Evolutionary conservation across 2,888 invertebrate genomes (phyloP), one percentile per base, ranked within the genome.

Genomic region (Petrolisthes cinctipes): DNA sequence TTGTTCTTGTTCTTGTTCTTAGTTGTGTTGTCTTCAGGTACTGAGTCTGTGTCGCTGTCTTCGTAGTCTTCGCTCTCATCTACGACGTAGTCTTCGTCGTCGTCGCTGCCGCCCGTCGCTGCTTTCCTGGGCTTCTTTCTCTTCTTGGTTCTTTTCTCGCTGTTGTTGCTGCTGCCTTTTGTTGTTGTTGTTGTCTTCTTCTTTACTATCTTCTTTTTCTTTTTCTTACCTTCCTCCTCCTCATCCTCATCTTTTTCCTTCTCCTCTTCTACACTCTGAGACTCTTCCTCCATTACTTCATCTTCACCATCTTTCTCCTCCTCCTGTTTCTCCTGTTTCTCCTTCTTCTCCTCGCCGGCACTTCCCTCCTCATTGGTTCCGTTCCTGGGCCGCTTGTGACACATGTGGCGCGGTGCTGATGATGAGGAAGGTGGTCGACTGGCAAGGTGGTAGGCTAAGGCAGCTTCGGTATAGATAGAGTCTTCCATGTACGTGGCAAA

Each of bases 401-500:
- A 37, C 14, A 4, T 0, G 51, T 4, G 53, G 23, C 37, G 51
- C 37, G 23, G 76, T 3, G 23, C 11, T 37, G 76, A 9, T 23
- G 23, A 9, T 1, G 73, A 20, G 9, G 51, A 53, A 11, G 82
- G 82, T 37, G 66, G 11, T 51, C 51, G 51, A n/a, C 66, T 51
- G 82, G 79, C 81, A 56, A 57, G 53, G 37, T 86, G 79, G 68
- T 81, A 81, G n/a, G 73, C 81, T 54, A 86, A 53, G 73, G 91
- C 90, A 4, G 92, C 92, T 37, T 88, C 86, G 7, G 91, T 89
- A 91, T 93, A 93, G 76, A 93, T 91, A 4, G 92, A 89, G 85
- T 93, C 93, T 91, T 93, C 93, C 82, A 92, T 90, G 86, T 92
- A 93, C 6, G 93, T 93, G 79, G 93, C 93, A 91, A 93, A 93